Conservation (phyloP, 2,797 vertebrate genomes). For the Enteromius viviparus region DNA sequence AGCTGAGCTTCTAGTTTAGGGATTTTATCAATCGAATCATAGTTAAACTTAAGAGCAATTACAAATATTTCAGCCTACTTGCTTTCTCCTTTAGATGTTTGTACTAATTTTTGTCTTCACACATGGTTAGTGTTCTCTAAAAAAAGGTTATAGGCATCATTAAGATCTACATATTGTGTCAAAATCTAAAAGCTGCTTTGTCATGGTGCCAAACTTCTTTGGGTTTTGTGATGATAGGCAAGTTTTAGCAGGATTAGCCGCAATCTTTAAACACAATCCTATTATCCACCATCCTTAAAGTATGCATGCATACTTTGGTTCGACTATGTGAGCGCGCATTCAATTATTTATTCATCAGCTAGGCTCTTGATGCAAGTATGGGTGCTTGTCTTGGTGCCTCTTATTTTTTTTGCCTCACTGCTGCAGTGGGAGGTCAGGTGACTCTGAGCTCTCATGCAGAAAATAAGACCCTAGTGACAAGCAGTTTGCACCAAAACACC, state of each 20-base stretch:
- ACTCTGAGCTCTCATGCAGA: slow-evolving; percentile 16
- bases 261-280: neutral
- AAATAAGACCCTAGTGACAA: slow-evolving; percentile 29
- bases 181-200: slow-evolving; percentile 12
- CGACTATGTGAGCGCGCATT: neutral
- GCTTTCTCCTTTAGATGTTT: neutral
- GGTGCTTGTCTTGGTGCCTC: slow-evolving; percentile 12
- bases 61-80: neutral
- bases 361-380: slow-evolving; percentile 1
- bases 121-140: neutral
- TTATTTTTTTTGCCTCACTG: slow-evolving; percentile 14
- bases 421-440: slow-evolving; percentile 42
- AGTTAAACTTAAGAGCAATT: neutral
- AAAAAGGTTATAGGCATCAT: neutral
- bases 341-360: slow-evolving; percentile 5
- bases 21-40: neutral
- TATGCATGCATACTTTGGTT: slow-evolving; percentile 9
- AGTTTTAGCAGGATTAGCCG: slow-evolving; percentile 3
- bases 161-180: neutral
- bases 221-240: neutral
- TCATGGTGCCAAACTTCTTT: neutral
- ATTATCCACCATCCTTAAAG: neutral
- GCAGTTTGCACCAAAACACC: neutral
- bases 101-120: neutral
- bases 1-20: neutral